These are phyloP conservation scores for Steinernema hermaphroditum DNA, from an alignment of 2,888 invertebrate genomes.

Conservation along the genomic window DNA sequence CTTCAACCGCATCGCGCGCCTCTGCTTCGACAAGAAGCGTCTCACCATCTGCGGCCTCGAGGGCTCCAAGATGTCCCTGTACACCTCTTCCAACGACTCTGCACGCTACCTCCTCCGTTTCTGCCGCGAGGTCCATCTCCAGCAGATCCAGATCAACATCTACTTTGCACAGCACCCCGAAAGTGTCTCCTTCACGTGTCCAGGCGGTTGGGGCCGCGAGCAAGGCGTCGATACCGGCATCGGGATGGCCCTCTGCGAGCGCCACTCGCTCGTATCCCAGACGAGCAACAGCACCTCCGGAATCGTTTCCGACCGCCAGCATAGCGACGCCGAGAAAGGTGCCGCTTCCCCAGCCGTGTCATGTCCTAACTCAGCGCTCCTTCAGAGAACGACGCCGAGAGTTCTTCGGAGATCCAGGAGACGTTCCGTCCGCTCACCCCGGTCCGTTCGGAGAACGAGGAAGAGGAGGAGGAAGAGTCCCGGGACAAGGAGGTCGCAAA, in stretches of 20 bases:
- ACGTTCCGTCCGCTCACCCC: slow-evolving; percentile 1
- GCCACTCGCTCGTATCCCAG: slow-evolving; percentile 72
- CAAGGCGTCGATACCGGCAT: slow-evolving; percentile 72
- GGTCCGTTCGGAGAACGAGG: slow-evolving; percentile 2
- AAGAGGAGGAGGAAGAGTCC: slow-evolving; percentile 13
- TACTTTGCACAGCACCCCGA: slow-evolving; percentile 33
- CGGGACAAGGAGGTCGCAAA: background rate
- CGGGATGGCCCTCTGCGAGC: slow-evolving; percentile 68
- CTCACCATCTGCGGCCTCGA: slow-evolving; percentile 81
- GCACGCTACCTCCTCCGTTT: slow-evolving; percentile 84
- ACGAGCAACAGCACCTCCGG: slow-evolving; percentile 96
- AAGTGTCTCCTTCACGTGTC: background rate
- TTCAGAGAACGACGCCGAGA: slow-evolving; percentile 13
- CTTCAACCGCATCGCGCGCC: slow-evolving; percentile 92
- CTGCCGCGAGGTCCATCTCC: slow-evolving; percentile 87
- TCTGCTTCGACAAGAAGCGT: slow-evolving; percentile 91
- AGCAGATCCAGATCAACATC: slow-evolving; percentile 75
- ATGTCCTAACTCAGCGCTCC: too few relatives aligned
- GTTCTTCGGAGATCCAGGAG: background rate
- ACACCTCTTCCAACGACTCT: slow-evolving; percentile 88
- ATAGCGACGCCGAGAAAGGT: slow-evolving; percentile 81
- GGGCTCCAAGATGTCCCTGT: slow-evolving; percentile 76
- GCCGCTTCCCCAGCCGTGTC: background rate
- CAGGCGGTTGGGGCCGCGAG: background rate
- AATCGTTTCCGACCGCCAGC: slow-evolving; percentile 90